Conservation (phyloP, 2,888 invertebrate species). For the Brenthis daphne region DNA sequence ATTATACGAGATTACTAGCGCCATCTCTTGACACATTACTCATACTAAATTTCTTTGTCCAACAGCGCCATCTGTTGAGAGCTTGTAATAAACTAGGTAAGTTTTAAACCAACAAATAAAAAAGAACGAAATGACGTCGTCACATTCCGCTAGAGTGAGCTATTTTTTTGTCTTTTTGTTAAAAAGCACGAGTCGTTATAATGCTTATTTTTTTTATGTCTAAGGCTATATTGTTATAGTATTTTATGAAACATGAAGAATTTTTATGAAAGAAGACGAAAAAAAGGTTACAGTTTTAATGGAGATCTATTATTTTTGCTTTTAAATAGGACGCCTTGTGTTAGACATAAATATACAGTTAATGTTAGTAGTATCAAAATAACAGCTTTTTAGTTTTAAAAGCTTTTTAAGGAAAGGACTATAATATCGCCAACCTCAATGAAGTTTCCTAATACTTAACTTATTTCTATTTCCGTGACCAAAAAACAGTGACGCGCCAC, state of each 20-base stretch:
- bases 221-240: not conserved
- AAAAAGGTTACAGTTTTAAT: too few relatives aligned
- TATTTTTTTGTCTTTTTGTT: constrained; percentile 58
- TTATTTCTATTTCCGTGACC: not conserved
- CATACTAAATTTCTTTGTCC: not conserved
- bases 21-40: constrained; percentile 50
- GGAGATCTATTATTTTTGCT: too few relatives aligned
- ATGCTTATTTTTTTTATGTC: constrained; percentile 16
- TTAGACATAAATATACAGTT: too few relatives aligned
- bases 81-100: constrained; percentile 10
- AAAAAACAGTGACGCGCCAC: not conserved
- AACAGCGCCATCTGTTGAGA: constrained; percentile 48
- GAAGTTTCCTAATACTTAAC: too few relatives aligned
- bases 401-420: too few relatives aligned
- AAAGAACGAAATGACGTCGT: constrained; percentile 49
- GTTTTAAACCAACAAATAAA: constrained; percentile 41
- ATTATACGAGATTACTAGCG: constrained; percentile 44
- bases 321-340: too few relatives aligned
- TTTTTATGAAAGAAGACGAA: too few relatives aligned
- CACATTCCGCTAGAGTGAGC: constrained; percentile 65
- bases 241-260: not conserved
- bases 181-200: constrained; percentile 26
- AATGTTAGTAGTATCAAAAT: too few relatives aligned
- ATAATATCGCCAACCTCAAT: too few relatives aligned
- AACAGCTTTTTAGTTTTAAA: too few relatives aligned